Base-by-base conservation (phyloP, 2,888 invertebrate species). In the Gortyna flavago region DNA sequence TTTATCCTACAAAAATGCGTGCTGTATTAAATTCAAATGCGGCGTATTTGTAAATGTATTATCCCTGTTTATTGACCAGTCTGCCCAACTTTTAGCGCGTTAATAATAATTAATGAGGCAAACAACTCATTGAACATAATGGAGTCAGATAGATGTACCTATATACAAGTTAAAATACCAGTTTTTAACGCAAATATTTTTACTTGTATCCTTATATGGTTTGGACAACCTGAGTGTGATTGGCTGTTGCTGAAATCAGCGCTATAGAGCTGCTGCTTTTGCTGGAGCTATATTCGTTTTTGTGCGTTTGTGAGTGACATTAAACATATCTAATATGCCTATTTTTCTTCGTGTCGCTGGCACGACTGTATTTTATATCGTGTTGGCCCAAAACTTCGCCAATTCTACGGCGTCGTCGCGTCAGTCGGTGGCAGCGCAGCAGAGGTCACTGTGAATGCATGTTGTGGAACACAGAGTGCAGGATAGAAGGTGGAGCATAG, bases 21-120 rank as follows among this genome's bases (percentile, higher is more conserved):
- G 18, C 5, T 35, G 35, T 35, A 35, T 35, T 35, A 35, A 35
- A 6, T 57, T n/a, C 57, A 32, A 9, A 8, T 41, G 16, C 51
- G 32, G 41, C 9, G 4, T 25, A 9, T 38, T 44, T 35, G 38
- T 57, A 65, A 57, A 7, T 13, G 1, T 44, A n/a, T 41, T 73
- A 44, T 59, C 74, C n/a, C 35, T 74, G 11, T 75, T 74, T 44
- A 7, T 25, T 48, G 9, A 74, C 13, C 54, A 38, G 38, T 51
- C 5, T 75, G 3, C 8, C 48, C 18, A 51, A 61, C 38, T 25
- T 2, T 48, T 25, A 13, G 29, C 48, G 29, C 44, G 54, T 4
- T 57, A 44, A 76, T 76, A 77, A 76, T 76, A 66, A 65, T 38
- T 8, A 29, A n/a, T 51, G n/a, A 67, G 78, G 77, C 51, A 67